phyloP scores from a whole-genome alignment of 2,113 vertebrate species.

The Oreamnos americanus region DNA sequence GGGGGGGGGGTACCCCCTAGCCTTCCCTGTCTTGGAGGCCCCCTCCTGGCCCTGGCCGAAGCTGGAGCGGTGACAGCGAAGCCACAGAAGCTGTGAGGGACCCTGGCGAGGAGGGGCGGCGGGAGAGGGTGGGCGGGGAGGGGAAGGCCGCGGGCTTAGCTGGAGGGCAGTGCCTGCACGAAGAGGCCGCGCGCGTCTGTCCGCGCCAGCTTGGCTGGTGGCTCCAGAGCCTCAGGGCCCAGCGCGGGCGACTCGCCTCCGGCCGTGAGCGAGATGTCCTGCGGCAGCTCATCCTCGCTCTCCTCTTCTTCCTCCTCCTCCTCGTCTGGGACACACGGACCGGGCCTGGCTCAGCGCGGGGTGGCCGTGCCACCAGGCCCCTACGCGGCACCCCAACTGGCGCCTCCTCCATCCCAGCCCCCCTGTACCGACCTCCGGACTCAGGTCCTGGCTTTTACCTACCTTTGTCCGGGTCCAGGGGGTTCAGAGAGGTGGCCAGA shows the following conservation, averaged over 20 bases:
- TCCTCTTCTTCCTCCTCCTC: slow-evolving; percentile 94
- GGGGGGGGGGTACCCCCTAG: background rate
- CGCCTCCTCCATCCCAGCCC: background rate
- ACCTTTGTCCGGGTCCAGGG: slow-evolving; percentile 91
- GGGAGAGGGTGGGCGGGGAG: background rate
- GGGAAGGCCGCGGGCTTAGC: slow-evolving; percentile 53
- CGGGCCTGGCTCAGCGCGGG: background rate
- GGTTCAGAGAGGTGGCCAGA: slow-evolving; percentile 82
- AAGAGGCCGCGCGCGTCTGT: slow-evolving; percentile 81
- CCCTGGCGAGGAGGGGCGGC: background rate
- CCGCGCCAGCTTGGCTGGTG: slow-evolving; percentile 87
- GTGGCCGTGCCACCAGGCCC: background rate
- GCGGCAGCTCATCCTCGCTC: slow-evolving; percentile 89
- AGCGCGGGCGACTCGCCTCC: slow-evolving; percentile 72
- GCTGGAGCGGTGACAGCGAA: slow-evolving; percentile 10
- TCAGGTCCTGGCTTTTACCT: background rate
- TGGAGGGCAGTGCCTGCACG: slow-evolving; percentile 79
- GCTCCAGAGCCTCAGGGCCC: slow-evolving; percentile 84
- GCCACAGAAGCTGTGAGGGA: slow-evolving; percentile 39
- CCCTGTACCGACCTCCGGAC: background rate
- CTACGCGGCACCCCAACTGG: background rate
- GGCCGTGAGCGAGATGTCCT: slow-evolving; percentile 84
- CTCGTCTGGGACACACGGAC: slow-evolving; percentile 82
- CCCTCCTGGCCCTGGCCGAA: background rate
- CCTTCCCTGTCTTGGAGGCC: background rate